phyloP scores from a whole-genome alignment of 2,797 vertebrate genomes.

The Psittacula echo region DNA sequence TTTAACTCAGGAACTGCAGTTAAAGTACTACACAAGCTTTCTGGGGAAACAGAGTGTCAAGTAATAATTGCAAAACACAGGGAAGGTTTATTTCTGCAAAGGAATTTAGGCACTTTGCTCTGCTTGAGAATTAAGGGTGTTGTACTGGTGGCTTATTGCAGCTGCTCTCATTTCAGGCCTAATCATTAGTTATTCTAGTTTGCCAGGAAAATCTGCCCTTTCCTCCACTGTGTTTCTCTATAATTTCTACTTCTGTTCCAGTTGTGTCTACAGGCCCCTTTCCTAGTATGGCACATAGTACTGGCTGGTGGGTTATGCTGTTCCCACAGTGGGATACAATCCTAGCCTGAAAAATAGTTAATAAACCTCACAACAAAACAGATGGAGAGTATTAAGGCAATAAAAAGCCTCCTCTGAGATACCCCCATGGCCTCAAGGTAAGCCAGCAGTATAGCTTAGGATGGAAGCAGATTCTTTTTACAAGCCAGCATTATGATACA shows the following conservation, averaged over 20 bases:
- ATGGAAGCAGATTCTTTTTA: neutral
- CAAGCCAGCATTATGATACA: rapidly evolving
- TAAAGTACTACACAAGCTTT: neutral
- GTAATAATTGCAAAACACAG: neutral
- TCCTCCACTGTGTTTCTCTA: neutral
- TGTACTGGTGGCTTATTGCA: neutral
- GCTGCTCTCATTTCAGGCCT: neutral
- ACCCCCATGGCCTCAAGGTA: neutral
- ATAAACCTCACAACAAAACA: neutral
- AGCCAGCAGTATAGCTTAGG: neutral
- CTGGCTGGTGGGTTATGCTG: neutral
- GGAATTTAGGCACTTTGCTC: neutral
- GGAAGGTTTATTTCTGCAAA: neutral
- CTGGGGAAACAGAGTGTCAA: neutral
- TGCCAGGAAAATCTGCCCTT: neutral
- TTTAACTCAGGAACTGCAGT: neutral
- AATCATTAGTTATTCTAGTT: neutral
- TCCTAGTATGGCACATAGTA: neutral
- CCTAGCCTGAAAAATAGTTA: neutral
- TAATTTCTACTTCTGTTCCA: neutral
- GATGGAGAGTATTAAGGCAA: neutral
- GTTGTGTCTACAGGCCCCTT: neutral
- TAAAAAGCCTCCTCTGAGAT: neutral
- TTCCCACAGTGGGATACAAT: neutral
- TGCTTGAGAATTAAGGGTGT: neutral